Percentiles rank a stretch among this genome's conserved stretches.
phyloP scores from a whole-genome alignment of 2,888 invertebrate genomes.

The Cataglyphis cursor region DNA sequence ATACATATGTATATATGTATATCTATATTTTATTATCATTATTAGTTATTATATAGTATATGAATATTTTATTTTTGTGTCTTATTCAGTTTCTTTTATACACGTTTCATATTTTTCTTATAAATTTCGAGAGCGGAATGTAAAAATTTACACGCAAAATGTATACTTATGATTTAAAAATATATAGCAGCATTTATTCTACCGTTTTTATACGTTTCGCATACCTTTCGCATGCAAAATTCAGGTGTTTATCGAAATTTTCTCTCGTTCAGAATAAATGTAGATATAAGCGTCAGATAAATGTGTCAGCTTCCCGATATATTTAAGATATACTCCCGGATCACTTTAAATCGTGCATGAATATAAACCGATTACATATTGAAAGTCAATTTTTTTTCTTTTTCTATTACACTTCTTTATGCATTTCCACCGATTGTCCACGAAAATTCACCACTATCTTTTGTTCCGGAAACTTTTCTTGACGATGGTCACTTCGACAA shows the following conservation, averaged over 20 bases:
- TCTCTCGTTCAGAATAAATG: background rate
- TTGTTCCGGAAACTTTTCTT: constrained; percentile 18
- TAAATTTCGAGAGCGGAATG: background rate
- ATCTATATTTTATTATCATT: background rate
- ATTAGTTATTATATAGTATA: background rate
- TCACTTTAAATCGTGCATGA: background rate
- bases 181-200: constrained; percentile 21
- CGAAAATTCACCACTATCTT: constrained; percentile 9
- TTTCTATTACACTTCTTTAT: background rate
- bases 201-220: background rate
- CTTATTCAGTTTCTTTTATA: background rate
- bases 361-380: background rate
- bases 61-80: constrained; percentile 1
- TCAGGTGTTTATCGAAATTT: background rate
- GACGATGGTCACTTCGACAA: background rate
- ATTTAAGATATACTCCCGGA: background rate
- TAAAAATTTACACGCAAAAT: background rate
- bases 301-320: background rate
- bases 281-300: background rate
- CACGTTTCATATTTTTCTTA: background rate
- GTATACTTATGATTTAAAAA: background rate
- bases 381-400: background rate
- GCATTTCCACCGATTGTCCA: background rate
- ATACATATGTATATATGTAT: background rate
- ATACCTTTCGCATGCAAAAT: background rate